Evolutionary conservation across 2,113 vertebrate species (phyloP).

Genomic region (Perca schrenkii): DNA sequence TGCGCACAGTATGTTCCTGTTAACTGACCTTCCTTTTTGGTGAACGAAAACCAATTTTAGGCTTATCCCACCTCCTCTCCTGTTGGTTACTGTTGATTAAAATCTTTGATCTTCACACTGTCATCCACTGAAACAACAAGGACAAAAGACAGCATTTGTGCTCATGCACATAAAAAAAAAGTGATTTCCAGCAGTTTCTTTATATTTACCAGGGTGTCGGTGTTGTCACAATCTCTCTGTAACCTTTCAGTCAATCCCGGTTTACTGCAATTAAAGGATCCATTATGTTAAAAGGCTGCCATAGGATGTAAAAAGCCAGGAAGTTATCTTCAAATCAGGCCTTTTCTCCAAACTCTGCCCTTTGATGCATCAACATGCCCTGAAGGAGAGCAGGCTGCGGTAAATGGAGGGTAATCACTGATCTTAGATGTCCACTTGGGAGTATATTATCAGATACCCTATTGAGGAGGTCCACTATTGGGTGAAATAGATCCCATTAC

Average conservation of each 20-base stretch:
- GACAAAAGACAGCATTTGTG: conserved; percentile 1
- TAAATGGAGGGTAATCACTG: conserved; percentile 74
- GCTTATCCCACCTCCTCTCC: not conserved
- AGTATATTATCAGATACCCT: conserved; percentile 60
- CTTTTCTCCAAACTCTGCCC: conserved; percentile 52
- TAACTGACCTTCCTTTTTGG: not conserved
- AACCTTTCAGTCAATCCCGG: conserved; percentile 24
- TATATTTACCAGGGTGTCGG: conserved; percentile 35
- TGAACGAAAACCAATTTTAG: not conserved
- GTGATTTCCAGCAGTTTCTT: conserved; percentile 1
- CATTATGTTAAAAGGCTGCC: conserved; percentile 47
- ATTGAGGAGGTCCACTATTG: conserved; percentile 45
- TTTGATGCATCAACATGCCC: conserved; percentile 56
- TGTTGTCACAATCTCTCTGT: conserved; percentile 23
- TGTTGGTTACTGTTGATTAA: conserved; percentile 11
- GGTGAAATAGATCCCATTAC: conserved; percentile 59
- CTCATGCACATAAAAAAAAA: conserved; percentile 8
- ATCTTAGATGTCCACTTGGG: conserved; percentile 63
- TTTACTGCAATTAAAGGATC: conserved; percentile 70
- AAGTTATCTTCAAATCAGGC: conserved; percentile 75
- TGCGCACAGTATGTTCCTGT: not conserved
- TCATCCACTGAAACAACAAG: not conserved
- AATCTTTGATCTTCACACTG: not conserved
- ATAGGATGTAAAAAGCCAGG: conserved; percentile 34
- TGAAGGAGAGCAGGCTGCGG: conserved; percentile 52